These are phyloP conservation scores for Ditylenchus weischeri DNA, from an alignment of 2,888 invertebrate species.

Conservation along the genomic window DNA sequence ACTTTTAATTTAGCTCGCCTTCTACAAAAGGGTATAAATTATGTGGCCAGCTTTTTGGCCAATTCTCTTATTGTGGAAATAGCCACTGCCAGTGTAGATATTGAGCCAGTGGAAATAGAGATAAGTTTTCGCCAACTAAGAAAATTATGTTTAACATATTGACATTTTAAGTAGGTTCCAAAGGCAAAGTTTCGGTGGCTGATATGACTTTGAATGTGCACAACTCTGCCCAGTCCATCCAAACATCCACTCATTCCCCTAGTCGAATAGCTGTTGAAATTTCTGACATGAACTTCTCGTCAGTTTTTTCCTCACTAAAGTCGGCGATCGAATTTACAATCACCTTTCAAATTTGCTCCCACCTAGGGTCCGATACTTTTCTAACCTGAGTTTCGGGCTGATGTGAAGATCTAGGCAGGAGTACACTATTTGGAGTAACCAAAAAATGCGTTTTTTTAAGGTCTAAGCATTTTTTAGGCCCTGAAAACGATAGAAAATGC, in stretches of 20 bases:
- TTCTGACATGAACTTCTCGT: not conserved
- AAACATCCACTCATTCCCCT: not conserved
- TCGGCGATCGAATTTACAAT: no score
- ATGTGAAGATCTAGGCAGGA: no score
- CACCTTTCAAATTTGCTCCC: no score
- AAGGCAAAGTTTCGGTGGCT: not conserved
- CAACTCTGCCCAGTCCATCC: not conserved
- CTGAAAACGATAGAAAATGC: no score
- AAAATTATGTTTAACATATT: not conserved
- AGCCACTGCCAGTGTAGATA: slow-evolving; percentile 29
- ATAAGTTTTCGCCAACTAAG: not conserved
- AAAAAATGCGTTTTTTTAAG: no score
- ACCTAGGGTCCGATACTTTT: no score
- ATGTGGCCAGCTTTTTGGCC: slow-evolving; percentile 46
- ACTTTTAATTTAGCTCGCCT: slow-evolving; percentile 32
- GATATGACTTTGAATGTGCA: slow-evolving; percentile 4
- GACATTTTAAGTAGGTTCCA: not conserved
- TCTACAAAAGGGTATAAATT: slow-evolving; percentile 44
- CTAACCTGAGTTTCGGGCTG: no score
- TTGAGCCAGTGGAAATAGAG: slow-evolving; percentile 12
- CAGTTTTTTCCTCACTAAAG: no score
- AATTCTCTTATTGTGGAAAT: slow-evolving; percentile 43
- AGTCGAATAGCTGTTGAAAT: slow-evolving; percentile 1
- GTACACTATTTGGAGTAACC: no score
- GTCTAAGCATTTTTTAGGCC: no score